Conservation (phyloP, 2,888 invertebrate species). For the Andrena chrysosceles region DNA sequence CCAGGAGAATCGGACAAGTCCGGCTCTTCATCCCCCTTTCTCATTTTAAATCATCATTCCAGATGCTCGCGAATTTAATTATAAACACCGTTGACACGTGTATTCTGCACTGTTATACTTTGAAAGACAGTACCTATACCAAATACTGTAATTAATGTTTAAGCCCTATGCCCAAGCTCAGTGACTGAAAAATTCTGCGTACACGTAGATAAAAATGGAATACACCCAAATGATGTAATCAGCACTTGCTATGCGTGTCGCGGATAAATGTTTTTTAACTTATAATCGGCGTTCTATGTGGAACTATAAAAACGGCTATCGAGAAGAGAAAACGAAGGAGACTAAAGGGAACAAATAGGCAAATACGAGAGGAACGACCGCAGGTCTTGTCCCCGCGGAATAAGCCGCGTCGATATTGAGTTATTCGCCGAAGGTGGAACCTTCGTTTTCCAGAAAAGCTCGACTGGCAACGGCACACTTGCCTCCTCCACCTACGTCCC, state of each 20-base stretch:
- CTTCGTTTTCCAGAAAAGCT: slow-evolving; percentile 70
- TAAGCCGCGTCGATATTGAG: slow-evolving; percentile 80
- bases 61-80: slow-evolving; percentile 10
- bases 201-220: too few relatives aligned
- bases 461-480: slow-evolving; percentile 48
- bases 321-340: slow-evolving; percentile 38
- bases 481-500: slow-evolving; percentile 66
- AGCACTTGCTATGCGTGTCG: background rate
- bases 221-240: too few relatives aligned
- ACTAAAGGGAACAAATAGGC: slow-evolving; percentile 56
- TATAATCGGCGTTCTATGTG: background rate
- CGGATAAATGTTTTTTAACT: background rate
- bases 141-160: background rate
- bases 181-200: too few relatives aligned
- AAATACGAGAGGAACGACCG: slow-evolving; percentile 65
- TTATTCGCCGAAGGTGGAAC: slow-evolving; percentile 78
- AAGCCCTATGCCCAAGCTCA: background rate
- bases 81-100: too few relatives aligned
- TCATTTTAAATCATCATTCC: slow-evolving; percentile 60
- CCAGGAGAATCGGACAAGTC: slow-evolving; percentile 60
- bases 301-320: slow-evolving; percentile 27
- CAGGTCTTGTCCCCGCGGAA: slow-evolving; percentile 70
- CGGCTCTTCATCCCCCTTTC: slow-evolving; percentile 31
- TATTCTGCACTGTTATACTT: background rate
- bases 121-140: background rate